Evolutionary conservation across 92 coral and sea anemone genomes (phyloP).

Genomic region (Bergia sp.): DNA sequence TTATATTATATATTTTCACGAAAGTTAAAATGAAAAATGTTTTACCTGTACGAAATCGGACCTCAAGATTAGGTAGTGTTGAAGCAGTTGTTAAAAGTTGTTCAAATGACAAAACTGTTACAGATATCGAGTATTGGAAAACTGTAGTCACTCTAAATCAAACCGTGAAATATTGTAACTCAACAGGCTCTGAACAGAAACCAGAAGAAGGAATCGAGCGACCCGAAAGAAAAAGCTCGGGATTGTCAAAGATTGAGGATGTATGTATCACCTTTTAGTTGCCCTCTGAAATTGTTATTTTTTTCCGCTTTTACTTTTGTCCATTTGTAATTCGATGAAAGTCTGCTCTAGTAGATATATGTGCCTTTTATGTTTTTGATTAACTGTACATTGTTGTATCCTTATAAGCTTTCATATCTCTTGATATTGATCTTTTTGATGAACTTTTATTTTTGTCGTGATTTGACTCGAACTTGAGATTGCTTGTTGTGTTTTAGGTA

Average conservation of each 20-base stretch:
- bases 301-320: background rate
- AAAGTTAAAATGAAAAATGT: no score
- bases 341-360: background rate
- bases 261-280: conserved; percentile 34
- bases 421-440: background rate
- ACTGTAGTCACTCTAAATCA: no score
- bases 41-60: no score
- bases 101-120: no score
- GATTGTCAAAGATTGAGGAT: conserved; percentile 80
- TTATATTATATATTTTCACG: no score
- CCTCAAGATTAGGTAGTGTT: no score
- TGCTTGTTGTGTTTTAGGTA: conserved; percentile 53
- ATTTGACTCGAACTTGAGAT: background rate
- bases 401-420: background rate
- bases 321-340: background rate
- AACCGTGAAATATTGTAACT: background rate
- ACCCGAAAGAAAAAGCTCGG: conserved; percentile 72
- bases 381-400: background rate
- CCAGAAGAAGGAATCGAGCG: conserved; percentile 42
- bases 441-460: background rate
- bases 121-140: no score
- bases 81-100: no score
- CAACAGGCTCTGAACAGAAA: conserved; percentile 42
- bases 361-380: background rate
- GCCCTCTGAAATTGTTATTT: background rate